Base-by-base conservation (phyloP, 2,113 vertebrate species). In the Festucalex cinctus region DNA sequence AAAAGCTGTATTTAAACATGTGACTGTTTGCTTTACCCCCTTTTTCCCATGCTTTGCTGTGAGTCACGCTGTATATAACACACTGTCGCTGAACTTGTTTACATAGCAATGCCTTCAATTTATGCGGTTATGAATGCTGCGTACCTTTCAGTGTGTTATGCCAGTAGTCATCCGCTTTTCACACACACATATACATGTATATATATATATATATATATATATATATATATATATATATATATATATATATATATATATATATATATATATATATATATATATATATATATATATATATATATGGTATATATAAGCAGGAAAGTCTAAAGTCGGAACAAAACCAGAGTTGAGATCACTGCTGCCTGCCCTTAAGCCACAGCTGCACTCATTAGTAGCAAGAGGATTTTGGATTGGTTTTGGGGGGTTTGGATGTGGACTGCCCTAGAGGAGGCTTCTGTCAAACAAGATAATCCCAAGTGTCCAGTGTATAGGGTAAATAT, bases 351-450 rank as follows among this genome's bases (percentile, higher is more conserved):
- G 86, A 83, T 88, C 79, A 84, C 68, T 26, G 24, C 56, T 26
- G 73, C 20, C 61, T n/a, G 71, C 19, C 44, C 68, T 58, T 65
- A 67, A 86, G 82, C 82, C 81, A 78, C 90, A 90, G 87, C 88
- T 89, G 88, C 69, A 82, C 80, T 85, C 88, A 88, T 91, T 90
- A 90, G 82, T 66, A 60, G 71, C 49, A 63, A 75, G 77, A 84
- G 81, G 79, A 88, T 79, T 77, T 77, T 71, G 69, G 60, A 37
- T 48, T 22, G 75, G 62, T 46, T 69, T 53, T 17, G 63, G 74
- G 74, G 70, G 61, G 57, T 68, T 22, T 43, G 5, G 63, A 69
- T 51, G 51, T 77, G 56, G 79, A 78, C 71, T 71, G 43, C 43
- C 57, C 62, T 53, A 71, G 68, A 60, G 76, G 64, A 66, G 66